Evolutionary conservation across 2,888 invertebrate species (phyloP).

Genomic region (Lacanobia wlatinum): DNA sequence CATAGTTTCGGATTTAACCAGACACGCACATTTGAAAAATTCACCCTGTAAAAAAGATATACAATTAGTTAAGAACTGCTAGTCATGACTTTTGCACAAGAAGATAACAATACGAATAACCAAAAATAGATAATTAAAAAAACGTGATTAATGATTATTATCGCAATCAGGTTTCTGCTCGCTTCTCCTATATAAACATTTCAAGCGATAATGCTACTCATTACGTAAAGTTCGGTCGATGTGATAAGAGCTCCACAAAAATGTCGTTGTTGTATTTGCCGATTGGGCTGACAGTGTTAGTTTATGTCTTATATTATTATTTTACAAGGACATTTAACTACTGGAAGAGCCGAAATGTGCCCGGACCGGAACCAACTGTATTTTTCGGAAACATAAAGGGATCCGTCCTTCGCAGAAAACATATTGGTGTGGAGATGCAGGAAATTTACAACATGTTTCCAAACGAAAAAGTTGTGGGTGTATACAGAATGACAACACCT

Average conservation of each 20-base stretch:
- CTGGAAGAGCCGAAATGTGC: slow-evolving; percentile 73
- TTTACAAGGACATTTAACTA: slow-evolving; percentile 74
- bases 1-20: too few relatives aligned
- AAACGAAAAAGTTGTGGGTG: slow-evolving; percentile 78
- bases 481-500: slow-evolving; percentile 76
- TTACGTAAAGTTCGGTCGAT: background rate
- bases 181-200: background rate
- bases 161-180: background rate
- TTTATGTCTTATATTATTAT: slow-evolving; percentile 66
- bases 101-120: too few relatives aligned
- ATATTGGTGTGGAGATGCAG: slow-evolving; percentile 60
- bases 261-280: slow-evolving; percentile 45
- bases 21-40: too few relatives aligned
- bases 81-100: too few relatives aligned
- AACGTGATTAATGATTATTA: too few relatives aligned
- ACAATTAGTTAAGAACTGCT: too few relatives aligned
- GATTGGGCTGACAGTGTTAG: slow-evolving; percentile 34
- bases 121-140: too few relatives aligned
- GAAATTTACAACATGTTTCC: slow-evolving; percentile 73
- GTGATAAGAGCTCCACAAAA: background rate
- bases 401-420: slow-evolving; percentile 63
- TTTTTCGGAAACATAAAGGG: slow-evolving; percentile 73
- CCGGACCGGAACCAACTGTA: slow-evolving; percentile 69
- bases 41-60: too few relatives aligned
- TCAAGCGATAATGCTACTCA: background rate